Percentiles rank a stretch among this genome's conserved stretches.
Conservation (phyloP, 2,888 invertebrate species). For the Lasioglossum lativentre region DNA sequence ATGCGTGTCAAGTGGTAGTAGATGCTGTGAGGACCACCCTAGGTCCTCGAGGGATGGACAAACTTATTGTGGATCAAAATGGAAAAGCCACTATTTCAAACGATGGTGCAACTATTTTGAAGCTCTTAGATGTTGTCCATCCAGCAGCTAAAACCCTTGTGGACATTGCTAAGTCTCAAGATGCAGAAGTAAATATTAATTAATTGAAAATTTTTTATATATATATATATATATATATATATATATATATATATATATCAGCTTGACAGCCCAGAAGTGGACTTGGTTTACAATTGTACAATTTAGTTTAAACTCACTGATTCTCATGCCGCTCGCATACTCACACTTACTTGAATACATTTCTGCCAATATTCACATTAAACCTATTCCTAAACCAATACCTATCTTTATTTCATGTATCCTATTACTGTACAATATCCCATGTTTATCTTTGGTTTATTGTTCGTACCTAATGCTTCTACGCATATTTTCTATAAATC, state of each 20-base stretch:
- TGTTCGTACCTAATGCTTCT: not conserved
- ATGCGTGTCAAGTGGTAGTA: slow-evolving; percentile 97
- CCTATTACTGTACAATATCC: not conserved
- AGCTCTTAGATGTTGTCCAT: slow-evolving; percentile 98
- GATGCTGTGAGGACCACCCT: slow-evolving; percentile 99
- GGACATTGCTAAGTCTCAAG: slow-evolving; percentile 99
- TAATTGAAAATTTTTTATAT: not conserved
- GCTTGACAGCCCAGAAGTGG: too few relatives aligned
- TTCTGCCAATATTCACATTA: not conserved
- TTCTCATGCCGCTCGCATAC: not conserved
- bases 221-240: too few relatives aligned
- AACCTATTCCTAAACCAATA: not conserved
- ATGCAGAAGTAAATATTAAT: slow-evolving; percentile 92
- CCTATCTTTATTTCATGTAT: not conserved
- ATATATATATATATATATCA: too few relatives aligned
- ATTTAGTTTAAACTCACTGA: too few relatives aligned
- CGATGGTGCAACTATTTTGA: slow-evolving; percentile 99
- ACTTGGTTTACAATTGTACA: not conserved
- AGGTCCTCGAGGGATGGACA: slow-evolving; percentile 99
- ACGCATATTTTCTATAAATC: not conserved
- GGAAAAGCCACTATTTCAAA: slow-evolving; percentile 99
- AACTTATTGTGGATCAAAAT: slow-evolving; percentile 95
- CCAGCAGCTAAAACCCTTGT: slow-evolving; percentile 99
- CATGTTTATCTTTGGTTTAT: not conserved
- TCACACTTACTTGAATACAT: not conserved